Conservation (phyloP, 2,113 vertebrate genomes). For the Nothoprocta perdicaria region DNA sequence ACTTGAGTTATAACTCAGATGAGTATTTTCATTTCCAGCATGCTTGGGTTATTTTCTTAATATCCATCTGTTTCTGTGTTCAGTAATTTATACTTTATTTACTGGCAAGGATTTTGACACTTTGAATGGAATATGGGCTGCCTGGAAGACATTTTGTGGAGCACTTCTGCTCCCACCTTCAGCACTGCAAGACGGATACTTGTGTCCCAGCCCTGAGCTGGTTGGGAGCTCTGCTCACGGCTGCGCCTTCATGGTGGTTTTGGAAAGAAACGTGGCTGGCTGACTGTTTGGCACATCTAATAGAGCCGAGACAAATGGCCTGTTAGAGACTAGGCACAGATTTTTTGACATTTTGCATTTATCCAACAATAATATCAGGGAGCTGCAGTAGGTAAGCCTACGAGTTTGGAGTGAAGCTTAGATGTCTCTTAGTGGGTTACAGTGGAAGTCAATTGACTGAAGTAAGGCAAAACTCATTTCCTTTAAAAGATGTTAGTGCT, state of each 20-base stretch:
- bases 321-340: background rate
- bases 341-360: background rate
- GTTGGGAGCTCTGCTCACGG: background rate
- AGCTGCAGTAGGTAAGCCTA: background rate
- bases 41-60: conserved; percentile 54
- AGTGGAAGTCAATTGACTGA: background rate
- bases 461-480: background rate
- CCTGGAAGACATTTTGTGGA: background rate
- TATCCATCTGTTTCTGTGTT: conserved; percentile 47
- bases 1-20: background rate
- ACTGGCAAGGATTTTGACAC: background rate
- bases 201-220: background rate
- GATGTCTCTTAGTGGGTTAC: background rate
- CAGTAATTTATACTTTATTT: conserved; percentile 51
- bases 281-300: background rate
- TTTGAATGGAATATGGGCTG: background rate
- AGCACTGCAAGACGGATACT: background rate
- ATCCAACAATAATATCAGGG: background rate
- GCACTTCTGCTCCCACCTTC: rapidly evolving
- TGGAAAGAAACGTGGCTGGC: rapidly evolving
- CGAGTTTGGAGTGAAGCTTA: background rate
- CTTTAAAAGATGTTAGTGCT: background rate
- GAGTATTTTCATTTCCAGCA: background rate
- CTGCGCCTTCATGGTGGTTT: background rate
- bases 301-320: rapidly evolving